Evolutionary conservation across 2,797 vertebrate species (phyloP).

Genomic region (Chelmon rostratus): DNA sequence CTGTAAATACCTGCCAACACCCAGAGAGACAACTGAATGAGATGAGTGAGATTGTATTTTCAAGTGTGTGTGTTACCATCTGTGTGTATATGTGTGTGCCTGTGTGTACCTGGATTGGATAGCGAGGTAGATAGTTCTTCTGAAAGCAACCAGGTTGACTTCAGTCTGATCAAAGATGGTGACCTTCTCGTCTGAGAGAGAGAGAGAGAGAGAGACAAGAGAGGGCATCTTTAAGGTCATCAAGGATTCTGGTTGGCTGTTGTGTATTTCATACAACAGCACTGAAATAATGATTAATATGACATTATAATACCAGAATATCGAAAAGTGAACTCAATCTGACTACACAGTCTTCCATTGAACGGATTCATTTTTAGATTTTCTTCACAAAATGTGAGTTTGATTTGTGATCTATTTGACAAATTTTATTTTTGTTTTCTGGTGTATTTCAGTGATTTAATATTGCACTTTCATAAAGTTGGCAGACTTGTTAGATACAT

Average conservation of each 20-base stretch:
- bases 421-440: too few species aligned
- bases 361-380: neutral
- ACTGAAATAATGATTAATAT: neutral
- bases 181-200: slow-evolving; percentile 87
- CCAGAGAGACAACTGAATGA: slow-evolving; percentile 55
- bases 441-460: too few species aligned
- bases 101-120: slow-evolving; percentile 95
- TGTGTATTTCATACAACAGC: neutral
- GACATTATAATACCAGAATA: neutral
- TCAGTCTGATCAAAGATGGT: slow-evolving; percentile 98
- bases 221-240: neutral
- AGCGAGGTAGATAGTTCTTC: slow-evolving; percentile 97
- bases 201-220: neutral
- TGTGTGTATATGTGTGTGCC: slow-evolving; percentile 18
- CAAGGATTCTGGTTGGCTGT: neutral
- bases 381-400: neutral
- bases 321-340: neutral
- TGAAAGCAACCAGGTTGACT: slow-evolving; percentile 97
- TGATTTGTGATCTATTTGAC: too few species aligned
- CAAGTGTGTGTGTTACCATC: neutral
- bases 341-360: neutral
- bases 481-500: too few species aligned
- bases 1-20: slow-evolving; percentile 62
- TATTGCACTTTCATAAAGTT: too few species aligned
- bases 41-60: slow-evolving; percentile 13